Base-by-base conservation (phyloP, 2,888 invertebrate species). In the Beris chalybata region DNA sequence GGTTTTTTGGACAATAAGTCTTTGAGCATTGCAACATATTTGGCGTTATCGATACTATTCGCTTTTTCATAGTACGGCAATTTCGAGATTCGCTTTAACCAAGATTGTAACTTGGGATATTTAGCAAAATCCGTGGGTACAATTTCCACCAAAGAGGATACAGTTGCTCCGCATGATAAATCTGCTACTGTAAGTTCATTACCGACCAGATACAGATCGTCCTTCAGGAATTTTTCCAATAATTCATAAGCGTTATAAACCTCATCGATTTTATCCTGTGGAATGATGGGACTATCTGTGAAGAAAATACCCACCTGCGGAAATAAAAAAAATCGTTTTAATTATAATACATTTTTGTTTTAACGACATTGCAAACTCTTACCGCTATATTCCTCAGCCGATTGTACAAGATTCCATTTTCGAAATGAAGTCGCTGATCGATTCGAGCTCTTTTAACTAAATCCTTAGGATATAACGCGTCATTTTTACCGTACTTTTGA, bases 181-280 rank as follows among this genome's bases (percentile, higher is more conserved):
- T 86, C 86, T 1, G 85, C 86, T 22, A 79, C 74, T 5, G 78
- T 78, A 67, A 78, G 68, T 48, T 74, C 70, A 43, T 75, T 70
- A 43, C 76, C 77, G 4, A 74, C 75, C 9, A 79, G 74, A 70
- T 74, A 80, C 11, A 68, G 68, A 7, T 73, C 71, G 2, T 74
- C 73, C 52, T 61, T 38, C 9, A 83, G 71, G 65, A 80, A 77
- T 9, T 73, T 75, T 47, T 82, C 77, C 50, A 82, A 68, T n/a
- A 76, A 72, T 5, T 64, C 75, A 64, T 77, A 80, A 3, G 77
- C 76, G 43, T 74, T 74, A 12, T 77, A 73, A n/a, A 79, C 72
- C 5, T 74, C 57, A 12, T 78, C 72, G 43, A 78, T 45, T 1
- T 76, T 76, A 44, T 78, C 76, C 4, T 70, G 61, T 38, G 38